Evolutionary conservation across 1,140 invertebrate species (phyloP).

Genomic region (Panagrolaimus sp.): DNA sequence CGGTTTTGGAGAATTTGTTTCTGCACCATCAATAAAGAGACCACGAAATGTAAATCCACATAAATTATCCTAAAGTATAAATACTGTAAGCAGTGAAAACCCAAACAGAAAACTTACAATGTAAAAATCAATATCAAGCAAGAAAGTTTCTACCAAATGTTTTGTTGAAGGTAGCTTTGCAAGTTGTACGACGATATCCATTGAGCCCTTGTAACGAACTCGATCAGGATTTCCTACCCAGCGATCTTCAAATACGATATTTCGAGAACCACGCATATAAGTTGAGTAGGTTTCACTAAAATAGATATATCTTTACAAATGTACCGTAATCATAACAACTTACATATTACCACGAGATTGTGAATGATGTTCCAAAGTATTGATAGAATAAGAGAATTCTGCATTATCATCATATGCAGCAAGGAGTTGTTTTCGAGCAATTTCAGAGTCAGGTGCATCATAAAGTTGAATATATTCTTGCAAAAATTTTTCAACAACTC

Average conservation of each 20-base stretch:
- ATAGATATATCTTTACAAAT: slow-evolving; percentile 11
- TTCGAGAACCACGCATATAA: slow-evolving; percentile 39
- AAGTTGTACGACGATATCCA: slow-evolving; percentile 44
- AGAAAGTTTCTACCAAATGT: slow-evolving; percentile 42
- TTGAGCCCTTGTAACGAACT: slow-evolving; percentile 37
- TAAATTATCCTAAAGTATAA: slow-evolving; percentile 33
- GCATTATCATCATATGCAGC: slow-evolving; percentile 42
- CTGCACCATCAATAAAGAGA: slow-evolving; percentile 40
- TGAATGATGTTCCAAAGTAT: slow-evolving; percentile 20
- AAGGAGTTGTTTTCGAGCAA: slow-evolving; percentile 31
- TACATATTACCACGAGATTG: slow-evolving; percentile 21
- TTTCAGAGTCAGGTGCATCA: slow-evolving; percentile 29
- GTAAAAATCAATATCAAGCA: slow-evolving; percentile 37
- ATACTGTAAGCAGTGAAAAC: background rate
- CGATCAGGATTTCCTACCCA: slow-evolving; percentile 43
- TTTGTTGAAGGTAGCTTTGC: slow-evolving; percentile 33
- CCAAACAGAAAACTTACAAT: slow-evolving; percentile 21
- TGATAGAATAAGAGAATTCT: slow-evolving; percentile 38
- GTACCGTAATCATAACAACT: slow-evolving; percentile 17
- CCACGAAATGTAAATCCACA: slow-evolving; percentile 42
- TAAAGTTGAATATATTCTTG: slow-evolving; percentile 36
- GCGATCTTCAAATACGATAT: slow-evolving; percentile 39
- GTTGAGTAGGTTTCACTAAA: slow-evolving; percentile 32
- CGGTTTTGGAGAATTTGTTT: slow-evolving; percentile 4
- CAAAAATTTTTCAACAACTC: slow-evolving; percentile 36